Evolutionary conservation across 2,113 vertebrate species (phyloP), one percentile per base, ranked within the genome.

Genomic region (Melanerpes formicivorus): DNA sequence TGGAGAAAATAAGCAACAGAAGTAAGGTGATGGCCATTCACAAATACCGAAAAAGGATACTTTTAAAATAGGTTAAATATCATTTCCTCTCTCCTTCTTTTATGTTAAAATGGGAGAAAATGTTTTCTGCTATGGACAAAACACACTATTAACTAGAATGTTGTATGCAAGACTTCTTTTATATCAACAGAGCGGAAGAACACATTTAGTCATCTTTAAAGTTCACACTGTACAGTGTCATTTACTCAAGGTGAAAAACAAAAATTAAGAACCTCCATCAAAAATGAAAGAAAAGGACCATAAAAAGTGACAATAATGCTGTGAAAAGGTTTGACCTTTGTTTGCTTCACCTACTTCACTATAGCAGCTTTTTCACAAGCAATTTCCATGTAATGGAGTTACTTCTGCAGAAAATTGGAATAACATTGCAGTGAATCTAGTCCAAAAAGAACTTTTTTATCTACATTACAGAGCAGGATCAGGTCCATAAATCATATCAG

Each of bases 401-500:
- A 73, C 55, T 73, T 87, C 74, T 55, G 40, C 74, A 70, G 30
- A 87, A 94, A 92, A 79, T 27, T 92, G 52, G 54, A 78, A 67
- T 88, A 90, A 76, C 7, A 46, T 83, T 84, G 62, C 1, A 0
- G 29, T 60, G 46, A 90, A 93, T 92, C 55, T 79, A 63, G 85
- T 83, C 82, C 62, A 85, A 86, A 93, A 55, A 76, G 48, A 65
- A 78, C 62, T 95, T 83, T 95, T 90, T 77, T 11, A 86, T 95
- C 72, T 95, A 30, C 59, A 89, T 90, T 90, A 73, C 25, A 70
- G 42, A 42, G 50, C 52, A 86, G 69, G 59, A 95, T 87, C 86
- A 94, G 74, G 56, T 87, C 87, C 87, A 90, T 95, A 94, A 92
- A 94, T 96, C 92, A 95, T 37, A 88, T 27, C n/a, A 91, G 42